Percentiles rank a stretch among this genome's conserved stretches.
These are phyloP conservation scores for Trichogramma pretiosum DNA, from an alignment of 1,140 invertebrate species.

Conservation along the genomic window DNA sequence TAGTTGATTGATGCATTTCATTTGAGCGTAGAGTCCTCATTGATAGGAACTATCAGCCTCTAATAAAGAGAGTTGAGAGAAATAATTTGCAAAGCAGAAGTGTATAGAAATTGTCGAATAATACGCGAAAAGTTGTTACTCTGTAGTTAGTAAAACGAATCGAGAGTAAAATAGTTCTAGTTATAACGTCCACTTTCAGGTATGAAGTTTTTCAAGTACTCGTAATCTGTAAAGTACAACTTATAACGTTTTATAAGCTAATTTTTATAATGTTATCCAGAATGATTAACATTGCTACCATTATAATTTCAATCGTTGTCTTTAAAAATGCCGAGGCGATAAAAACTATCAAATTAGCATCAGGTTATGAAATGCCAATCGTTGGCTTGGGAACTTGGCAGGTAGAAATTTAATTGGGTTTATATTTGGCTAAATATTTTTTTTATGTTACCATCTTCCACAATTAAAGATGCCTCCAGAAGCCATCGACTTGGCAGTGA, in stretches of 20 bases:
- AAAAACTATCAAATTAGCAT: slow-evolving; percentile 31
- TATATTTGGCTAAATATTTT: background rate
- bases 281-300: background rate
- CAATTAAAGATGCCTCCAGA: slow-evolving; percentile 38
- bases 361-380: slow-evolving; percentile 56
- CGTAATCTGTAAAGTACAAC: background rate
- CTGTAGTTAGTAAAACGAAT: too few relatives aligned
- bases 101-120: too few relatives aligned
- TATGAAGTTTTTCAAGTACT: background rate
- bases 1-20: too few relatives aligned
- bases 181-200: background rate
- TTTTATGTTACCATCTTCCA: background rate
- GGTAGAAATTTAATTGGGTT: slow-evolving; percentile 39
- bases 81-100: too few relatives aligned
- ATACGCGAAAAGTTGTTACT: too few relatives aligned
- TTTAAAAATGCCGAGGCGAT: slow-evolving; percentile 9
- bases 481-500: slow-evolving; percentile 37
- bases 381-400: slow-evolving; percentile 75
- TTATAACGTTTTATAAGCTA: background rate
- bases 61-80: too few relatives aligned
- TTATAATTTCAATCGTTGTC: background rate
- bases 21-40: too few relatives aligned
- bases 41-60: too few relatives aligned
- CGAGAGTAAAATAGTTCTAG: background rate
- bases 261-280: too few relatives aligned